These are phyloP conservation scores for Lycocorax pyrrhopterus DNA, from an alignment of 2,113 vertebrate genomes.

Conservation along the genomic window DNA sequence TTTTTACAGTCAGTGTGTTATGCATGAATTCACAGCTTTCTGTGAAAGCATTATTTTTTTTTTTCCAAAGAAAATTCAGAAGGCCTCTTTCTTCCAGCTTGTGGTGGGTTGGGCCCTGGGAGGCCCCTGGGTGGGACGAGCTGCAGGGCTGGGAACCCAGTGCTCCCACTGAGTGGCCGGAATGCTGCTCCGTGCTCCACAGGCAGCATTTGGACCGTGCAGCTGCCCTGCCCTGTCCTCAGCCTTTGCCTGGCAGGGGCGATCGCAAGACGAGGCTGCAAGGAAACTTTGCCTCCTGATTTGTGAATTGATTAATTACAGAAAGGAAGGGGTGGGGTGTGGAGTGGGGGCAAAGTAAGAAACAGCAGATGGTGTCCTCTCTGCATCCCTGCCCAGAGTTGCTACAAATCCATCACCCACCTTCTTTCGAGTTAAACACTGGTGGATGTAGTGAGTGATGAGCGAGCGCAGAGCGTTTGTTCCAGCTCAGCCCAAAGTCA, in stretches of 20 bases:
- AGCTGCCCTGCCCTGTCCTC: background rate
- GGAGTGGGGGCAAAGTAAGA: background rate
- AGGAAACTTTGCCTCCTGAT: background rate
- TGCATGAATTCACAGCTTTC: background rate
- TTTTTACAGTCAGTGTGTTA: background rate
- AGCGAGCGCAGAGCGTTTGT: background rate
- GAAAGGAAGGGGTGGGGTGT: background rate
- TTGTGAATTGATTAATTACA: background rate
- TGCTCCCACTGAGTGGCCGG: background rate
- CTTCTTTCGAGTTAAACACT: background rate
- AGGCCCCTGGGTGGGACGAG: background rate
- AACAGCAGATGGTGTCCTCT: constrained; percentile 27
- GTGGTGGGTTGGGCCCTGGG: background rate
- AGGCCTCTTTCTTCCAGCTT: background rate
- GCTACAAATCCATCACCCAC: constrained; percentile 23
- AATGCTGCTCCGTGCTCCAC: background rate
- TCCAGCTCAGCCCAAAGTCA: background rate
- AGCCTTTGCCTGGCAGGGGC: background rate
- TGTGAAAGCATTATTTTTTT: background rate
- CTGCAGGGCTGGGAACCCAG: background rate
- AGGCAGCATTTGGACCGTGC: background rate
- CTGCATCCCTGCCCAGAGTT: background rate
- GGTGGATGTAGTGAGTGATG: background rate
- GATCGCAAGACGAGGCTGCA: background rate
- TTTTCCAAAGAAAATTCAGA: background rate